Conservation (phyloP, 2,888 invertebrate species). For the Petrolisthes manimaculis region DNA sequence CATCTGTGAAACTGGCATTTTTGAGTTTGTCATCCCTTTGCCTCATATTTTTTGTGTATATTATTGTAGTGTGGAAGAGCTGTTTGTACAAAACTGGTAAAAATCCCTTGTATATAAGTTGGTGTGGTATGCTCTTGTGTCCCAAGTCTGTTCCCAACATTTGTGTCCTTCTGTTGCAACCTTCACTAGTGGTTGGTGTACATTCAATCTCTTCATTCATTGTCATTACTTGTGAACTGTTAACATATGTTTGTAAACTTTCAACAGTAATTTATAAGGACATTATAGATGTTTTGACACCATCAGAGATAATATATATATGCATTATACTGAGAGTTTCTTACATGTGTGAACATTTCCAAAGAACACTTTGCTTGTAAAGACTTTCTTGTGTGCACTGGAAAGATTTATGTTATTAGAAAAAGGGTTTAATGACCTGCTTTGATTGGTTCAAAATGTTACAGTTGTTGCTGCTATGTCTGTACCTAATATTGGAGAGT, state of each 20-base stretch:
- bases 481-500: too few species aligned
- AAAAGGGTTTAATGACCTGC: conserved; percentile 42
- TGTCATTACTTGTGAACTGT: conserved; percentile 55
- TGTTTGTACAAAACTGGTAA: conserved; percentile 57
- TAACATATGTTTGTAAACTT: conserved; percentile 48
- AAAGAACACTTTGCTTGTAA: conserved; percentile 43
- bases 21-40: conserved; percentile 35
- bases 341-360: conserved; percentile 36
- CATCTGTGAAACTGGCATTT: conserved; percentile 40
- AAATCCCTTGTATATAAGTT: conserved; percentile 59
- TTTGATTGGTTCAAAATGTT: conserved; percentile 49
- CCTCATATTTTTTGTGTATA: conserved; percentile 39
- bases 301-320: conserved; percentile 30
- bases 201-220: conserved; percentile 56
- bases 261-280: conserved; percentile 35
- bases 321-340: conserved; percentile 39
- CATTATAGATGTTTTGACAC: conserved; percentile 30
- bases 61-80: conserved; percentile 59
- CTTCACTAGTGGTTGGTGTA: conserved; percentile 51
- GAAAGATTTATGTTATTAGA: conserved; percentile 14
- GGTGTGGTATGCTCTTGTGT: conserved; percentile 62
- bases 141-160: conserved; percentile 34
- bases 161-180: conserved; percentile 45
- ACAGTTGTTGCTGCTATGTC: conserved; percentile 27
- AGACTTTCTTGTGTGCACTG: conserved; percentile 39